phyloP scores from a whole-genome alignment of 2,888 invertebrate genomes.

The Phaonia tiefii region DNA sequence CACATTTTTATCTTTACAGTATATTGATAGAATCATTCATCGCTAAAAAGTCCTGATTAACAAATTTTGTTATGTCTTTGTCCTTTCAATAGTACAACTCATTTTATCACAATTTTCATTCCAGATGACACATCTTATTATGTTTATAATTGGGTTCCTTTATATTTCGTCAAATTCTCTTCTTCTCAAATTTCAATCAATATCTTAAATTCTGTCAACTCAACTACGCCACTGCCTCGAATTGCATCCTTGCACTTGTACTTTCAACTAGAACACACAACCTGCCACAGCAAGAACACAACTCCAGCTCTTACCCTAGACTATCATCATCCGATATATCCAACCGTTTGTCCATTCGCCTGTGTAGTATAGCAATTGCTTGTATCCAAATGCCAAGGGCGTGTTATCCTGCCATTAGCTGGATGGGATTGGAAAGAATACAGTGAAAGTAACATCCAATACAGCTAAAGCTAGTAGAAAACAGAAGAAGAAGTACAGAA shows the following conservation, averaged over 20 bases:
- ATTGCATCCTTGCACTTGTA: slow-evolving; percentile 64
- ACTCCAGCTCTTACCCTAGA: slow-evolving; percentile 36
- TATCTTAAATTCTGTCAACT: too few species aligned
- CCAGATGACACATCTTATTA: too few species aligned
- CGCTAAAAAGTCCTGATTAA: too few species aligned
- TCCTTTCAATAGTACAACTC: too few species aligned
- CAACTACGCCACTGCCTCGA: slow-evolving; percentile 36
- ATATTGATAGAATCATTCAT: too few species aligned
- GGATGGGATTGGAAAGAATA: slow-evolving; percentile 32
- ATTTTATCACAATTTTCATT: too few species aligned
- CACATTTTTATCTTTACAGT: too few species aligned
- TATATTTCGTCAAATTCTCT: too few species aligned
- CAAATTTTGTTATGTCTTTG: too few species aligned
- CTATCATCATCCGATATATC: slow-evolving; percentile 59
- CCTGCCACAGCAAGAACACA: slow-evolving; percentile 9
- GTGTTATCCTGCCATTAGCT: slow-evolving; percentile 59
- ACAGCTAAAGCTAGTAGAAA: too few species aligned
- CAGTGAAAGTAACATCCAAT: not conserved
- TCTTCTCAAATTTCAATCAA: not conserved
- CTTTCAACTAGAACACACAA: slow-evolving; percentile 1
- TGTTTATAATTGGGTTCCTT: too few species aligned
- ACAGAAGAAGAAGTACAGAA: not conserved
- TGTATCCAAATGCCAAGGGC: slow-evolving; percentile 66
- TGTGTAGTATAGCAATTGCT: slow-evolving; percentile 34
- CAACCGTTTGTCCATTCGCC: too few species aligned